phyloP scores from a whole-genome alignment of 2,888 invertebrate species.

The Dusona sp. region DNA sequence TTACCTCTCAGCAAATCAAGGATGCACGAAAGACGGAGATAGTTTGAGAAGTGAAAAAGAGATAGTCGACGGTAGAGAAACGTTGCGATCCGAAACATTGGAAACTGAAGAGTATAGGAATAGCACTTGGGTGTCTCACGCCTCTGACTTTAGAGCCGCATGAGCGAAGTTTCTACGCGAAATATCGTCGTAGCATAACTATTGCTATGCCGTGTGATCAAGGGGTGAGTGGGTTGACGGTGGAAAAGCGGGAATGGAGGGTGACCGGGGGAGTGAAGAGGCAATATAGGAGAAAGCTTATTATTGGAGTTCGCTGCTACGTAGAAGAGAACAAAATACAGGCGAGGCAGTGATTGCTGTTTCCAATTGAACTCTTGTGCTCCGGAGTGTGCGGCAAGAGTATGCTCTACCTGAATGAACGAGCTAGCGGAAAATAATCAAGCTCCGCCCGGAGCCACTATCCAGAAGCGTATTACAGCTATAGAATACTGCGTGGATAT shows the following conservation, averaged over 20 bases:
- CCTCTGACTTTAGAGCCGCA: slow-evolving; percentile 64
- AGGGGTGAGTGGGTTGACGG: slow-evolving; percentile 56
- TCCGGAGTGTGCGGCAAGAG: slow-evolving; percentile 75
- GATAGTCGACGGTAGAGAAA: slow-evolving; percentile 62
- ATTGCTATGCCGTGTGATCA: slow-evolving; percentile 41
- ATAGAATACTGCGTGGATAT: slow-evolving; percentile 71
- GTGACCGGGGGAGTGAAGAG: slow-evolving; percentile 79
- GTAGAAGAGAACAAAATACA: slow-evolving; percentile 84
- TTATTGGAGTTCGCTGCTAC: slow-evolving; percentile 84
- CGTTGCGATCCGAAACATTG: slow-evolving; percentile 78
- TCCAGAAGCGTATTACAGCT: slow-evolving; percentile 74
- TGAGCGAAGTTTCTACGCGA: slow-evolving; percentile 69
- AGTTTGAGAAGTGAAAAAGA: slow-evolving; percentile 69
- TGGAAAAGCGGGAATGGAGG: slow-evolving; percentile 65
- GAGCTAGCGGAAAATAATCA: slow-evolving; percentile 85
- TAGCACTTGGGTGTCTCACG: slow-evolving; percentile 60
- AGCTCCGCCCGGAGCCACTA: slow-evolving; percentile 84
- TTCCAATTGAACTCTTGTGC: slow-evolving; percentile 84
- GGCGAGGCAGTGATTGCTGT: slow-evolving; percentile 85
- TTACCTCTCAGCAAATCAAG: slow-evolving; percentile 13
- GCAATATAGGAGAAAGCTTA: slow-evolving; percentile 85
- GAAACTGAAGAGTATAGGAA: slow-evolving; percentile 78
- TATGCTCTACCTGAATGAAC: slow-evolving; percentile 84
- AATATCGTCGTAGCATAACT: slow-evolving; percentile 68
- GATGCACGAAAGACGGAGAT: slow-evolving; percentile 66